Base-by-base conservation (phyloP, 2,113 vertebrate genomes). In the Oplegnathus fasciatus region DNA sequence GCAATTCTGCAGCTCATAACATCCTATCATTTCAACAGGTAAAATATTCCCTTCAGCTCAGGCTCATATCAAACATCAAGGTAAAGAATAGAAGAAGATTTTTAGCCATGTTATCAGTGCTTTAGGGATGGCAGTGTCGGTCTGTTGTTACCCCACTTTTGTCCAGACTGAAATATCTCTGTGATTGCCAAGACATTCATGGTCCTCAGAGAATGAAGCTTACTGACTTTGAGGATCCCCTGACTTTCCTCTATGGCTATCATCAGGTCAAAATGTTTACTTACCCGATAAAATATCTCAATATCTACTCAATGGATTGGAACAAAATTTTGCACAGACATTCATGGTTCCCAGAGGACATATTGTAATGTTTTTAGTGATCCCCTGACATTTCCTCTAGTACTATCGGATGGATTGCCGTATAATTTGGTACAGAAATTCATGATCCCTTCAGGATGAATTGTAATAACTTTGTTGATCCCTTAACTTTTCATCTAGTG, bases 1-100 rank as follows among this genome's bases (percentile, higher is more conserved):
- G 26, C 1, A 76, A 42, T 55, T 30, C 58, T 76, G 68, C 75
- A 50, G 67, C 32, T 80, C 81, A 65, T 61, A 78, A 46, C 30
- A 85, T 9, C 28, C 30, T 48, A 28, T 64, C 28, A 55, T 58
- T 66, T 48, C 48, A 75, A 17, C 3, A 37, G 40, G 26, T 15
- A 34, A 44, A 14, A 64, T 28, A 28, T 73, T 34, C 30, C 40
- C 55, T 58, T 70, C 17, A 13, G 46, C 26, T 66, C n/a, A n/a
- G 46, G 9, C 24, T 79, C 9, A 58, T 4, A 46, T 58, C 28
- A 68, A 75, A 78, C 70, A 71, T 71, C 7, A 68, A 57, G 26
- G 28, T 18, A 24, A 15, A 70, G 9, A 40, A 37, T 52, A 6
- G 34, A 6, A 37, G n/a, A 67, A 1, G 20, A 30, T 9, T 60